Conservation (phyloP, 1,140 invertebrate species). For the Drosophila bocki region DNA sequence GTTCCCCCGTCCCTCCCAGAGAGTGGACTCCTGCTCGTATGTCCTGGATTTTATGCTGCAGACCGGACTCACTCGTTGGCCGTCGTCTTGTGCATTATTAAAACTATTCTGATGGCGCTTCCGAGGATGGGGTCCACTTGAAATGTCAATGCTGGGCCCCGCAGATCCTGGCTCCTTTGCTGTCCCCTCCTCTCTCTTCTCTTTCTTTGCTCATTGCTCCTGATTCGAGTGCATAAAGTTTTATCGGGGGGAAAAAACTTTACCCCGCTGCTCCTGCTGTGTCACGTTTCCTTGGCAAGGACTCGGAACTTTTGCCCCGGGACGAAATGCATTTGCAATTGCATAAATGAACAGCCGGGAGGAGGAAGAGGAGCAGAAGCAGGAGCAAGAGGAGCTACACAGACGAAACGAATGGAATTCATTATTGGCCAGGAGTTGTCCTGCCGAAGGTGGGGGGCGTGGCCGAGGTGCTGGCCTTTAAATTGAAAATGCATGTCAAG, state of each 20-base stretch:
- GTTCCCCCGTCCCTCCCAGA: neutral
- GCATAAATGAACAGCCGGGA: slow-evolving; percentile 61
- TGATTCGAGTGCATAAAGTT: slow-evolving; percentile 74
- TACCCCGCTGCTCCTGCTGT: slow-evolving; percentile 22
- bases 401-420: slow-evolving; percentile 82
- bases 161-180: slow-evolving; percentile 19
- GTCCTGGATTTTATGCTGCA: slow-evolving; percentile 80
- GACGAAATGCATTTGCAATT: slow-evolving; percentile 68
- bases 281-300: slow-evolving; percentile 54
- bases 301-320: slow-evolving; percentile 43
- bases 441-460: slow-evolving; percentile 6
- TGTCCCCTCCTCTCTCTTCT: neutral
- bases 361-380: neutral
- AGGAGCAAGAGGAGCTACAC: neutral
- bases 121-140: slow-evolving; percentile 62
- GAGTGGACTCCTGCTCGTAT: slow-evolving; percentile 54
- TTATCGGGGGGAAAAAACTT: slow-evolving; percentile 60
- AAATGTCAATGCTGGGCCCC: slow-evolving; percentile 77
- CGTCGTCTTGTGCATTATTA: slow-evolving; percentile 84
- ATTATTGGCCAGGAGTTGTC: slow-evolving; percentile 67
- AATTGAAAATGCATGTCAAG: slow-evolving; percentile 83
- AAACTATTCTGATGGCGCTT: slow-evolving; percentile 78
- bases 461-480: slow-evolving; percentile 61
- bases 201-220: slow-evolving; percentile 23
- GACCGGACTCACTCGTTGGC: slow-evolving; percentile 54